phyloP scores from a whole-genome alignment of 2,797 vertebrate genomes.

The Pristis pectinata region DNA sequence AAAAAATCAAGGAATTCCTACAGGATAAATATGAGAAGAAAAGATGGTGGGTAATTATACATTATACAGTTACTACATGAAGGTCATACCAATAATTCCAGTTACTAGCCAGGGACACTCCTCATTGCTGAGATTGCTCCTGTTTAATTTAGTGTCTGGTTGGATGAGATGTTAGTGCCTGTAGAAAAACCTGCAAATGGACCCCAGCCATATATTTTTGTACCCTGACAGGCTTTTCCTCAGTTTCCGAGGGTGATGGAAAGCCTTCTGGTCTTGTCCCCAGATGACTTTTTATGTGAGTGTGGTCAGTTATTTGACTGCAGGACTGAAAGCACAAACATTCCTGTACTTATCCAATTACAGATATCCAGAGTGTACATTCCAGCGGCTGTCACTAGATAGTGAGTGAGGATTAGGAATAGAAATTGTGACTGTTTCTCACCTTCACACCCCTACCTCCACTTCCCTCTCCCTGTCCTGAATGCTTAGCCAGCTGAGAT shows the following conservation, averaged over 20 bases:
- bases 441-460: too few species aligned
- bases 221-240: too few species aligned
- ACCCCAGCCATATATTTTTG: background rate
- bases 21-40: conserved; percentile 90
- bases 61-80: background rate
- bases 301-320: background rate
- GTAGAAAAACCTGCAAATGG: background rate
- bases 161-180: background rate
- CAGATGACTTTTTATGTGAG: background rate
- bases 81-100: background rate
- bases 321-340: background rate
- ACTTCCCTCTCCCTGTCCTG: too few species aligned
- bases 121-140: background rate
- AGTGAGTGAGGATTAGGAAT: background rate
- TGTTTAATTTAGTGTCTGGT: background rate
- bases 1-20: conserved; percentile 84
- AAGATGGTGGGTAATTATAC: conserved; percentile 67
- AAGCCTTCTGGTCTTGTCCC: background rate
- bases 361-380: background rate
- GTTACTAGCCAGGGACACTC: background rate
- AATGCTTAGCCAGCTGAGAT: background rate
- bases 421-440: background rate
- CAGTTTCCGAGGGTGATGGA: background rate
- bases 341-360: background rate
- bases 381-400: background rate